Evolutionary conservation across 2,797 vertebrate species (phyloP), one percentile per base, ranked within the genome.

Genomic region (Brachyalestes nurse): DNA sequence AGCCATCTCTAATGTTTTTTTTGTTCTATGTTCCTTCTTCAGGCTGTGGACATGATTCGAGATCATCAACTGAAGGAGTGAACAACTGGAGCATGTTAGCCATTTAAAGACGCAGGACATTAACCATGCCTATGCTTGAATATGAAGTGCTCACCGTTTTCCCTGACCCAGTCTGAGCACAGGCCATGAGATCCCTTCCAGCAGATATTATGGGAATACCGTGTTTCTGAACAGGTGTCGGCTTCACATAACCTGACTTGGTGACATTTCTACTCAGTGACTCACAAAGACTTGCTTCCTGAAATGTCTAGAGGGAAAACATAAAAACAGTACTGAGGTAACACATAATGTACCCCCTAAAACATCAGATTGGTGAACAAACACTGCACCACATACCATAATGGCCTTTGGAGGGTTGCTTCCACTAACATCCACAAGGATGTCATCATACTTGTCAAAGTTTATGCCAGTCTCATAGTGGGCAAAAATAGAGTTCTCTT

Each of bases 221-320:
- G n/a, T 99, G 92, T 78, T 98, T 99, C 86, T 99, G 98, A 80
- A 99, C 97, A 0, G 97, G 97, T 4, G 97, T 99, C 38, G 96
- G 96, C 86, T 97, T 99, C 21, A 90, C 90, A 60, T 97, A 99
- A 2, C 97, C 97, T 12, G 97, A 95, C 88, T 94, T 98, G 66
- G 47, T 67, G 75, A 99, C 86, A 40, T 97, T 97, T 72, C 69
- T 92, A 38, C 64, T 94, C 84, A 99, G 89, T 23, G 94, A 94
- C 55, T 95, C 94, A 72, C 96, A 96, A 23, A 99, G 82, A 0
- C 86, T 84, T 0, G 96, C 95, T 84, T 98, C 97, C 21, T 96
- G 94, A 90, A 99, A 98, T 2, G 90, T 91, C 98, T 99, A 84
- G 10, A 8, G 1, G 3, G 6, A 58, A 10, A 65, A 13, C 16